Evolutionary conservation across 2,797 vertebrate genomes (phyloP).

Genomic region (Lacerta agilis): DNA sequence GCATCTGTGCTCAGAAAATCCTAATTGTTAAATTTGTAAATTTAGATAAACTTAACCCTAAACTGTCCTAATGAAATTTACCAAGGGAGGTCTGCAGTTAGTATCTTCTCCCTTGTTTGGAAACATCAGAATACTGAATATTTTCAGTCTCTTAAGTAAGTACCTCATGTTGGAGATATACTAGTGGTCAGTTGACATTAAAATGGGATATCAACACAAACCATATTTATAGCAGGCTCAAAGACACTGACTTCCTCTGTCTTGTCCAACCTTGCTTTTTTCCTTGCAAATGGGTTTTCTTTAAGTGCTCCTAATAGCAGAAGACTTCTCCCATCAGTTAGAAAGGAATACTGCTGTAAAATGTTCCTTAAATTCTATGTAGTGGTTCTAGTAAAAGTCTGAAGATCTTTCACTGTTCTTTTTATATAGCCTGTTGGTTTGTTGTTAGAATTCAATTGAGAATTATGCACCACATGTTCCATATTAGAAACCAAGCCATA

Average conservation of each 20-base stretch:
- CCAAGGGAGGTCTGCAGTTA: not conserved
- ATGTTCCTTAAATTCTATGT: not conserved
- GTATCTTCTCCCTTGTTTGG: not conserved
- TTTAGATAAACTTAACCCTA: not conserved
- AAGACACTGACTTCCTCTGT: not conserved
- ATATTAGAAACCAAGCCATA: not conserved
- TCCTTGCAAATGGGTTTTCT: not conserved
- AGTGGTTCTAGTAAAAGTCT: not conserved
- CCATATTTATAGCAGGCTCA: not conserved
- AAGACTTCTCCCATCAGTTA: not conserved
- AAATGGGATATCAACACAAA: not conserved
- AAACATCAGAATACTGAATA: not conserved
- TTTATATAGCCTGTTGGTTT: not conserved
- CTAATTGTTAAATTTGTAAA: not conserved
- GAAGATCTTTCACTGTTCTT: not conserved
- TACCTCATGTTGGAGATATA: not conserved
- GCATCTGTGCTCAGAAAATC: not conserved
- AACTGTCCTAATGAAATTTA: not conserved
- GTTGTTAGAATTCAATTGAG: not conserved
- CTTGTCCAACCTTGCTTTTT: not conserved
- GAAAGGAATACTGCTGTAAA: not conserved
- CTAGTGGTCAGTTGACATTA: not conserved
- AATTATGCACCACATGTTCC: not conserved
- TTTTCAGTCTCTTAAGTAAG: not conserved
- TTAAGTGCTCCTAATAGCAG: not conserved